Evolutionary conservation across 1,140 invertebrate genomes (phyloP).

Genomic region (Piezodorus guildinii): DNA sequence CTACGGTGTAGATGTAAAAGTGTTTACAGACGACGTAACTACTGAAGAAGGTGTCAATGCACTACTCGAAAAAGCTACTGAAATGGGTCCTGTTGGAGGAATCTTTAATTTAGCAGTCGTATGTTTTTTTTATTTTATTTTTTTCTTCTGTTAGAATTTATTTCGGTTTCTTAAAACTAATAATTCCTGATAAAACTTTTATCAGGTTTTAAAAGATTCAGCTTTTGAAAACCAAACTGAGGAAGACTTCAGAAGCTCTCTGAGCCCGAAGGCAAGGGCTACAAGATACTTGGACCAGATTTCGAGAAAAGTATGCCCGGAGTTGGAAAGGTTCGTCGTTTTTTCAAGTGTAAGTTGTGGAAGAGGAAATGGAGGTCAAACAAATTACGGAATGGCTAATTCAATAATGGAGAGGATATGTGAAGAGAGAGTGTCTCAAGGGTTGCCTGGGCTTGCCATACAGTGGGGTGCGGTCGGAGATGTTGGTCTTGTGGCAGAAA

Average conservation of each 20-base stretch:
- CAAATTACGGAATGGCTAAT: conserved; percentile 73
- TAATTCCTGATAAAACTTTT: conserved; percentile 29
- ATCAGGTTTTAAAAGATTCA: conserved; percentile 47
- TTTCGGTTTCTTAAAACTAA: not conserved
- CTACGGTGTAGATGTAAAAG: conserved; percentile 40
- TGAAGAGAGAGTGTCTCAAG: conserved; percentile 43
- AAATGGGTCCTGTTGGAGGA: conserved; percentile 53
- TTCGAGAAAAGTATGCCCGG: conserved; percentile 42
- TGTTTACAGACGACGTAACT: conserved; percentile 38
- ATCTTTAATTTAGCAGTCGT: conserved; percentile 69
- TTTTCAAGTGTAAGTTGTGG: conserved; percentile 85
- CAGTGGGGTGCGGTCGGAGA: conserved; percentile 62
- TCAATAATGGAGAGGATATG: conserved; percentile 62
- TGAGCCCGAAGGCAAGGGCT: conserved; percentile 46
- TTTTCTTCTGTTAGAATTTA: conserved; percentile 31
- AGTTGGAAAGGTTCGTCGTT: conserved; percentile 51
- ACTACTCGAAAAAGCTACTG: conserved; percentile 44
- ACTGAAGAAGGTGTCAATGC: conserved; percentile 38
- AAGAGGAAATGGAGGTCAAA: conserved; percentile 76
- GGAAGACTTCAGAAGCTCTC: conserved; percentile 43
- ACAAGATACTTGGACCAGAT: conserved; percentile 47
- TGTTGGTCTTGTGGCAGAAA: conserved; percentile 61
- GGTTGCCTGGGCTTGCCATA: conserved; percentile 51
- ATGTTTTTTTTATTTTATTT: conserved; percentile 26
- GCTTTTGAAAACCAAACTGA: conserved; percentile 49